Conservation (phyloP, 2,797 vertebrate species). For the Peromyscus eremicus region DNA sequence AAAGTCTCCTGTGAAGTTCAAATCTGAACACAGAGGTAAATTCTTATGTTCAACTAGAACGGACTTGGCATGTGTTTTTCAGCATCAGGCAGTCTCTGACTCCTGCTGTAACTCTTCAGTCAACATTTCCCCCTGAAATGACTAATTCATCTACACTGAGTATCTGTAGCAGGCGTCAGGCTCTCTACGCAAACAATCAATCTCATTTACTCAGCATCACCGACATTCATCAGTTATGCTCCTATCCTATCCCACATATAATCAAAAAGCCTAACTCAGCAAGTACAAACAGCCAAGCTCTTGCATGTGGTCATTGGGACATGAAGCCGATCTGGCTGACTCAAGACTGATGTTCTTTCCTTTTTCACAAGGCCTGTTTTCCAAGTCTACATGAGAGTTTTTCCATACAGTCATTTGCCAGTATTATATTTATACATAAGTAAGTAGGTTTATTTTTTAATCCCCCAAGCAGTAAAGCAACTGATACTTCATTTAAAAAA, state of each 20-base stretch:
- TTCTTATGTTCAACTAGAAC: background rate
- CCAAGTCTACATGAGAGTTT: background rate
- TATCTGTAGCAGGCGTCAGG: background rate
- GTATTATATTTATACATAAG: constrained; percentile 50
- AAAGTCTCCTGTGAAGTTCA: background rate
- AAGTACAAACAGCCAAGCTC: background rate
- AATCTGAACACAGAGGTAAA: background rate
- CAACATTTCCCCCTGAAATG: background rate
- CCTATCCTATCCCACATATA: background rate
- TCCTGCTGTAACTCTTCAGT: too few species aligned
- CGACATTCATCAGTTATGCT: background rate
- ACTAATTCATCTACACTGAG: background rate
- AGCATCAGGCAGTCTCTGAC: background rate
- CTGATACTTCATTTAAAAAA: constrained; percentile 55
- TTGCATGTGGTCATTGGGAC: too few species aligned
- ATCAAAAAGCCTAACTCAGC: background rate
- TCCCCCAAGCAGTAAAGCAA: constrained; percentile 4
- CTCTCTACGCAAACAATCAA: background rate
- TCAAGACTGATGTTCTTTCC: background rate
- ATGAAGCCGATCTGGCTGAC: background rate
- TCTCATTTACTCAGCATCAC: background rate
- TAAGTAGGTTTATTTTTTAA: constrained; percentile 49
- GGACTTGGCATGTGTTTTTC: background rate
- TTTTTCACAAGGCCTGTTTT: background rate
- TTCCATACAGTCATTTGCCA: background rate